phyloP scores from a whole-genome alignment of 2,113 vertebrate genomes.

The Myotis davidii region DNA sequence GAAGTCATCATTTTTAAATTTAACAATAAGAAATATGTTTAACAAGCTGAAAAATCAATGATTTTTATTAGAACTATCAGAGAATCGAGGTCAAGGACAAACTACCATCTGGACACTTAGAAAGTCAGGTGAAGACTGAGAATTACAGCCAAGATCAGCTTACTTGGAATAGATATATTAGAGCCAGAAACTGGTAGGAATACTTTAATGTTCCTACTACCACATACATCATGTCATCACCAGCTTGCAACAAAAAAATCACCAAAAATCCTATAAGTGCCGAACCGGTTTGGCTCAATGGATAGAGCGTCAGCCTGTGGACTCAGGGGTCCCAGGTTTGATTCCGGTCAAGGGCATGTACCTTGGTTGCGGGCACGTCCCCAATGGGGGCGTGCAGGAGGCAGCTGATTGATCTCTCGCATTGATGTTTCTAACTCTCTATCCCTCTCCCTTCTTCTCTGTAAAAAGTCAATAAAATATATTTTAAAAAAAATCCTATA shows the following conservation, averaged over 20 bases:
- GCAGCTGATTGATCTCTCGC: too few species aligned
- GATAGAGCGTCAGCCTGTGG: too few species aligned
- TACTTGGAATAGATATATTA: background rate
- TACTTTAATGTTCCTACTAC: background rate
- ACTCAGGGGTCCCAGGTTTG: too few species aligned
- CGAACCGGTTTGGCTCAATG: too few species aligned
- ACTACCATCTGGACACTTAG: background rate
- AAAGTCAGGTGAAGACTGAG: background rate
- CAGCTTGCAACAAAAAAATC: background rate
- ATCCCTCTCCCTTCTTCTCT: too few species aligned
- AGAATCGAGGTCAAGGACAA: background rate
- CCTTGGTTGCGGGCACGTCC: too few species aligned
- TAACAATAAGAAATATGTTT: background rate
- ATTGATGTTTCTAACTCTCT: too few species aligned
- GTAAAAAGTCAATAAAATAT: too few species aligned
- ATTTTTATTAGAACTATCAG: background rate
- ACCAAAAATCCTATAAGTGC: background rate
- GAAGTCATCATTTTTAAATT: background rate
- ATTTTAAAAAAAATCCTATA: background rate
- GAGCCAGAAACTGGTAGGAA: background rate
- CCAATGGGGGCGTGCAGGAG: too few species aligned
- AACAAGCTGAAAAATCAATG: background rate
- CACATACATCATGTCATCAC: background rate
- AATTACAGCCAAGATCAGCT: background rate
- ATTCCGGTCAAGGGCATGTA: too few species aligned